phyloP scores from a whole-genome alignment of 1,140 invertebrate genomes.

The Stegodyphus dumicola region DNA sequence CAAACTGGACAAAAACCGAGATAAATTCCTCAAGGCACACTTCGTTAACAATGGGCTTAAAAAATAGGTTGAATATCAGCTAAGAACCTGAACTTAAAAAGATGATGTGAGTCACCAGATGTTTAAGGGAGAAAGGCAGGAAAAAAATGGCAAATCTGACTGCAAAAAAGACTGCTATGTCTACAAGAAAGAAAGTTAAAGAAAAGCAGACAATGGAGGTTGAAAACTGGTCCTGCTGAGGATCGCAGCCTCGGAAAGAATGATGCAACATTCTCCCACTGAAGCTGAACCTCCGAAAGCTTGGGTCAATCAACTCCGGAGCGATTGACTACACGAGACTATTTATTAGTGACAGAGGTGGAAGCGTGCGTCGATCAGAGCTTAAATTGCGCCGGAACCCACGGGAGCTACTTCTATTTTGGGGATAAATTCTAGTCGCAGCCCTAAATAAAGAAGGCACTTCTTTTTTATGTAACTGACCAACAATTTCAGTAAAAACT shows the following conservation, averaged over 20 bases:
- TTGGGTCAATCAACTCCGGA: conserved; percentile 40
- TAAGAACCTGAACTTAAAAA: too few species aligned
- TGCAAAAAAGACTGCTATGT: too few species aligned
- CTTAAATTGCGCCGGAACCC: too few species aligned
- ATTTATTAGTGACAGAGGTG: not conserved
- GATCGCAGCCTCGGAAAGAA: conserved; percentile 23
- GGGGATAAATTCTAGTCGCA: too few species aligned
- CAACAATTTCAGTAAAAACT: too few species aligned
- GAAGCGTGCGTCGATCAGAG: not conserved
- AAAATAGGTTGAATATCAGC: too few species aligned
- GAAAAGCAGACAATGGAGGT: conserved; percentile 40
- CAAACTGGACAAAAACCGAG: too few species aligned
- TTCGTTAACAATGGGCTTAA: too few species aligned
- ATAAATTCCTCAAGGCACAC: too few species aligned
- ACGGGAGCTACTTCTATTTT: too few species aligned
- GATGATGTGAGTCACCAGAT: conserved; percentile 3
- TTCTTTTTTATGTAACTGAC: too few species aligned
- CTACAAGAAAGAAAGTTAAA: not conserved
- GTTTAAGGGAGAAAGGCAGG: not conserved
- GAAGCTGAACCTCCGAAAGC: conserved; percentile 12
- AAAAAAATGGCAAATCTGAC: not conserved
- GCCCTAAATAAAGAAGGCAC: too few species aligned
- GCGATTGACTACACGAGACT: not conserved
- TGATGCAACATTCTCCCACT: conserved; percentile 27
- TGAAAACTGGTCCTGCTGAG: conserved; percentile 35